Evolutionary conservation across 2,113 vertebrate genomes (phyloP).

Genomic region (Arothron firmamentum): DNA sequence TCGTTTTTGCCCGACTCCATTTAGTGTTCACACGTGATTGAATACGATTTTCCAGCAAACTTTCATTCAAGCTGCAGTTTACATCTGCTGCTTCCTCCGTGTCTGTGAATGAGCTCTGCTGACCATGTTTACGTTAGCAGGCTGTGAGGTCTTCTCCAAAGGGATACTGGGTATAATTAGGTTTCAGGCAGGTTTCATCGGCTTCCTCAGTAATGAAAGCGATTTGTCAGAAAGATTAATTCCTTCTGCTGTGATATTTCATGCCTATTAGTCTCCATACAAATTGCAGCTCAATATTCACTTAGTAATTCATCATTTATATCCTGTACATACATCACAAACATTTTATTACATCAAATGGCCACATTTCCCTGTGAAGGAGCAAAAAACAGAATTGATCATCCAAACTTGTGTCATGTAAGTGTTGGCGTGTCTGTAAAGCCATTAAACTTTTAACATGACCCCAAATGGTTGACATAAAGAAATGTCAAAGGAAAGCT

Average conservation of each 20-base stretch:
- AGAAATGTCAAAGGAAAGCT: too few species aligned
- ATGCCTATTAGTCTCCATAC: slow-evolving; percentile 28
- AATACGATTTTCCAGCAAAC: not conserved
- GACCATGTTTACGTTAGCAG: too few species aligned
- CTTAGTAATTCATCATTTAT: slow-evolving; percentile 29
- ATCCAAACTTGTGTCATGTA: not conserved
- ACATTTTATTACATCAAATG: slow-evolving; percentile 7
- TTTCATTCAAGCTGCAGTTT: not conserved
- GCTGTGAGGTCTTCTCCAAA: too few species aligned
- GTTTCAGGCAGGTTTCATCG: slow-evolving; percentile 4
- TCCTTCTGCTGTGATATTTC: slow-evolving; percentile 32
- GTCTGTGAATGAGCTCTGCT: not conserved
- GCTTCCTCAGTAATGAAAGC: slow-evolving; percentile 11
- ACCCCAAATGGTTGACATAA: too few species aligned
- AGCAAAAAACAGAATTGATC: not conserved
- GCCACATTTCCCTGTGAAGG: too few species aligned
- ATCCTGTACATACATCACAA: not conserved
- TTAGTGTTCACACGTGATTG: not conserved
- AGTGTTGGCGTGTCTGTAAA: not conserved
- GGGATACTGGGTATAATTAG: not conserved
- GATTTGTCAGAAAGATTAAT: slow-evolving; percentile 34
- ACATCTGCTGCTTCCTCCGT: not conserved
- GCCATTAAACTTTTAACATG: not conserved
- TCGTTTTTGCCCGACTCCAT: not conserved
- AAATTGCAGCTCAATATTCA: slow-evolving; percentile 21